Percentiles rank a stretch among this genome's conserved stretches.
phyloP scores from a whole-genome alignment of 2,888 invertebrate genomes.

The Callimorpha dominula region DNA sequence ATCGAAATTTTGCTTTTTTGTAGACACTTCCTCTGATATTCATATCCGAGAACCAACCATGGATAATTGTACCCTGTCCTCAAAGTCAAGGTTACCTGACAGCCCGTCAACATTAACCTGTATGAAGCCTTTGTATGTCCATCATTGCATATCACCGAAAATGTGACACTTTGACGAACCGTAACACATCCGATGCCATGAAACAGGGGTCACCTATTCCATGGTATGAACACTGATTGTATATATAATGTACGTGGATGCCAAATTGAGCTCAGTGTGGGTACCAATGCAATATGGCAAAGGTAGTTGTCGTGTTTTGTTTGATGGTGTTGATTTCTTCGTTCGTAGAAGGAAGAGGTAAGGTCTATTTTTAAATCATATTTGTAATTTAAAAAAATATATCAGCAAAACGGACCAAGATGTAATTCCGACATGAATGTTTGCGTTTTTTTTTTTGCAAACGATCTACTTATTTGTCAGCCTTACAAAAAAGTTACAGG shows the following conservation, averaged over 20 bases:
- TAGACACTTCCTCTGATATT: conserved; percentile 21
- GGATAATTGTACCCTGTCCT: conserved; percentile 38
- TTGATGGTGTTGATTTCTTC: conserved; percentile 43
- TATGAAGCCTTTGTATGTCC: conserved; percentile 55
- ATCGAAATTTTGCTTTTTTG: conserved; percentile 1
- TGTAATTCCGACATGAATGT: not conserved
- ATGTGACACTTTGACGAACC: conserved; percentile 55
- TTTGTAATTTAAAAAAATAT: not conserved
- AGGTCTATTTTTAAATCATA: conserved; percentile 8
- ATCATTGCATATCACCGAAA: conserved; percentile 57
- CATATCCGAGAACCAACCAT: conserved; percentile 25
- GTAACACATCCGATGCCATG: conserved; percentile 52
- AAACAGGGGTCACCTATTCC: conserved; percentile 35
- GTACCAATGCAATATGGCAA: conserved; percentile 43
- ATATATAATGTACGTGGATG: conserved; percentile 37
- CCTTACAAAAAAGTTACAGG: too few relatives aligned
- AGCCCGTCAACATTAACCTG: conserved; percentile 51
- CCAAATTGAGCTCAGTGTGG: conserved; percentile 23
- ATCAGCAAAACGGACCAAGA: not conserved
- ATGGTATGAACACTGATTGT: conserved; percentile 12
- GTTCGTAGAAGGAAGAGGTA: conserved; percentile 47
- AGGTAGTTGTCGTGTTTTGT: conserved; percentile 34
- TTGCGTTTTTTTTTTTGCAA: too few relatives aligned
- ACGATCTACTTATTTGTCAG: too few relatives aligned
- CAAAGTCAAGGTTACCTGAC: conserved; percentile 55